phyloP scores from a whole-genome alignment of 2,113 vertebrate species.

The Lynx canadensis region DNA sequence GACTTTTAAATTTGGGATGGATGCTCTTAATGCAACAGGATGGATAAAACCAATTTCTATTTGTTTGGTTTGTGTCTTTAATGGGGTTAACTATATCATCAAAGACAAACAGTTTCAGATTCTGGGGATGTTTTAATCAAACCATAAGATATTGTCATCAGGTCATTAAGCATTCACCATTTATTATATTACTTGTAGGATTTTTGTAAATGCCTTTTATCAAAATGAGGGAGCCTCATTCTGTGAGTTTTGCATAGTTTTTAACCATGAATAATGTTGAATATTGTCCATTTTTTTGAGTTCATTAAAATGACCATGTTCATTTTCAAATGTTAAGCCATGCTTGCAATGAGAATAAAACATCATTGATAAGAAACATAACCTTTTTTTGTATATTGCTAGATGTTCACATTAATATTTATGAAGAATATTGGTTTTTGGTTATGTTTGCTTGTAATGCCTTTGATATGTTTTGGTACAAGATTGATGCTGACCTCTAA shows the following conservation, averaged over 20 bases:
- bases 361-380: not conserved
- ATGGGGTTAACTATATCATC: not conserved
- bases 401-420: not conserved
- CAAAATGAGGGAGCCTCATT: not conserved
- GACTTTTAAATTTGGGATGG: not conserved
- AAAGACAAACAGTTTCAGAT: not conserved
- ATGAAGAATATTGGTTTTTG: not conserved
- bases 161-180: not conserved
- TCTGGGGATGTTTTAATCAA: not conserved
- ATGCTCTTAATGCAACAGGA: not conserved
- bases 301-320: not conserved
- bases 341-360: not conserved
- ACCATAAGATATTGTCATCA: not conserved
- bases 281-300: not conserved
- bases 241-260: not conserved
- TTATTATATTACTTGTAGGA: not conserved
- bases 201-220: not conserved
- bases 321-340: not conserved
- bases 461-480: not conserved
- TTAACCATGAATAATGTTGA: not conserved
- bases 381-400: not conserved
- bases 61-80: not conserved
- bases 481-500: not conserved
- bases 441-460: not conserved
- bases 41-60: not conserved